phyloP scores from a whole-genome alignment of 2,888 invertebrate species.

The Drosophila siamana region DNA sequence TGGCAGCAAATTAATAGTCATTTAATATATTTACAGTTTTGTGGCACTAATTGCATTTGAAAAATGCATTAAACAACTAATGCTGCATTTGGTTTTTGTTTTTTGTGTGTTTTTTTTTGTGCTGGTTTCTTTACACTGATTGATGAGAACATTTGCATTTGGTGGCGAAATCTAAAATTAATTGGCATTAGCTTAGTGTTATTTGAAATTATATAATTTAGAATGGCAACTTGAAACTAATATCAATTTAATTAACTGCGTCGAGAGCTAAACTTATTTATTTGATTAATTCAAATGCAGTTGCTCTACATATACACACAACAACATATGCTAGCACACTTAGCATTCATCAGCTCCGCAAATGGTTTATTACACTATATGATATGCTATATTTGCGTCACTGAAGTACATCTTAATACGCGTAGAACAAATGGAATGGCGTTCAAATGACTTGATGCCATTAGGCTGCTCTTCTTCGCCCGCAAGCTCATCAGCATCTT shows the following conservation, averaged over 20 bases:
- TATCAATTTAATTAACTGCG: neutral
- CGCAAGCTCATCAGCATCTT: slow-evolving; percentile 54
- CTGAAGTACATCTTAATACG: neutral
- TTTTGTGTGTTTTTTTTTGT: slow-evolving; percentile 6
- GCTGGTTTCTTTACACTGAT: slow-evolving; percentile 34
- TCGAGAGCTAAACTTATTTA: neutral
- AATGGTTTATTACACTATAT: neutral
- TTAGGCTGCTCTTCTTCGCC: slow-evolving; percentile 47
- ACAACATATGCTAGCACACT: no score
- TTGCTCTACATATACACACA: no score
- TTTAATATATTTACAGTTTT: slow-evolving; percentile 63
- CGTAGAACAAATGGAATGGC: neutral
- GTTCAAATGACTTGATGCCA: slow-evolving; percentile 9
- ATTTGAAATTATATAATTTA: neutral
- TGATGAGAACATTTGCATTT: slow-evolving; percentile 51
- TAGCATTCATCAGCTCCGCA: neutral
- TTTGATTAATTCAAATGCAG: no score
- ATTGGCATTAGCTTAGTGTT: neutral
- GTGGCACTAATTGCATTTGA: slow-evolving; percentile 68
- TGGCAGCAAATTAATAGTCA: slow-evolving; percentile 75
- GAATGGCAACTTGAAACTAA: neutral
- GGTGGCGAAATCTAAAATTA: slow-evolving; percentile 13
- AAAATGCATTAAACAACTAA: slow-evolving; percentile 69
- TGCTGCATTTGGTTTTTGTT: slow-evolving; percentile 15
- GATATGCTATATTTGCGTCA: no score